Percentiles rank a stretch among this genome's conserved stretches.
Evolutionary conservation across 2,113 vertebrate species (phyloP).

Genomic region (Todiramphus saurophagus): DNA sequence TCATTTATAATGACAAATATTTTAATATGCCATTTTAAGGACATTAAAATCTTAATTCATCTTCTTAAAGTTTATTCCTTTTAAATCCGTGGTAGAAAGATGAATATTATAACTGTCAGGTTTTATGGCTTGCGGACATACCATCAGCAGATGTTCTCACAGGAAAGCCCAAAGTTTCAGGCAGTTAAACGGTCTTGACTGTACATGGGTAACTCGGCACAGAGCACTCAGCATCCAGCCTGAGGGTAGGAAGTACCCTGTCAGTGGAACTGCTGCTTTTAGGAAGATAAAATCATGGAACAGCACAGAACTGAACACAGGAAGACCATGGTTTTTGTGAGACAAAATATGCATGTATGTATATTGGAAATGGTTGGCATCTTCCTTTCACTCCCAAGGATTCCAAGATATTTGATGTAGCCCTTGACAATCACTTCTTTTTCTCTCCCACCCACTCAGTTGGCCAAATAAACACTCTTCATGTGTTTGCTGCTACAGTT

Average conservation of each 20-base stretch:
- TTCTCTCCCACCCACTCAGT: not conserved
- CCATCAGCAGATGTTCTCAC: not conserved
- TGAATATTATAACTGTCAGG: not conserved
- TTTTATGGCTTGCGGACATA: not conserved
- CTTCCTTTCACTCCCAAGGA: not conserved
- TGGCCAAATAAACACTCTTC: not conserved
- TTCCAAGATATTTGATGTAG: not conserved
- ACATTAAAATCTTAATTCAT: not conserved
- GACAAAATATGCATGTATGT: not conserved
- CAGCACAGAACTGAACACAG: not conserved
- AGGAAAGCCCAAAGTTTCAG: not conserved
- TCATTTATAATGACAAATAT: not conserved
- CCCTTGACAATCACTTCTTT: not conserved
- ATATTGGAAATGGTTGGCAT: not conserved
- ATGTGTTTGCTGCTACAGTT: not conserved
- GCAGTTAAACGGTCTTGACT: not conserved
- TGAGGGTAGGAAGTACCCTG: not conserved
- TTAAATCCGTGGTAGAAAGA: not conserved
- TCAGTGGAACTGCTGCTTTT: not conserved
- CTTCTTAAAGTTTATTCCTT: not conserved
- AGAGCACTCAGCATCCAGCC: not conserved
- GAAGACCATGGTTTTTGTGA: not conserved
- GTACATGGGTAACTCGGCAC: not conserved
- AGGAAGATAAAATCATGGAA: not conserved
- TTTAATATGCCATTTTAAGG: conserved; percentile 5